A percentile compares a stretch with the other conserved stretches of the same genome.
These are phyloP conservation scores for Chamaetylas fuelleborni DNA, from an alignment of 2,113 vertebrate genomes.

Conservation along the genomic window DNA sequence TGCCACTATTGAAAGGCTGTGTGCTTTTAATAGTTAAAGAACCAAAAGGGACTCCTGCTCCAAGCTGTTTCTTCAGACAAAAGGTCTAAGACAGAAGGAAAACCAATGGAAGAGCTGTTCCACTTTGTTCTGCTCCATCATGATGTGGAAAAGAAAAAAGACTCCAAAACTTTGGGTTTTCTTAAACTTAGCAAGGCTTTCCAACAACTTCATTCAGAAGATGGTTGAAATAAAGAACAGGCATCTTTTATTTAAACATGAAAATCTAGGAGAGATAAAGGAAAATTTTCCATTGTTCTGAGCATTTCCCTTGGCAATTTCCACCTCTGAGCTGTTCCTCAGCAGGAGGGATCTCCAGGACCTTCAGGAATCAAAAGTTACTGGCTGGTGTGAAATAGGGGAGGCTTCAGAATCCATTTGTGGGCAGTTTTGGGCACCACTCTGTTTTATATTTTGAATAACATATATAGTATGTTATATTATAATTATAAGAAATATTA, in stretches of 20 bases:
- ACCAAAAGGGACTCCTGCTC: neutral
- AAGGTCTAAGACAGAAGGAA: neutral
- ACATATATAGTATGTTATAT: no score
- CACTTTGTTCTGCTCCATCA: neutral
- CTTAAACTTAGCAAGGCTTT: neutral
- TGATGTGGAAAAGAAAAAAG: neutral
- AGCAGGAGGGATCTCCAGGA: neutral
- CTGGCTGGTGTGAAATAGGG: neutral
- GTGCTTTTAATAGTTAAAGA: neutral
- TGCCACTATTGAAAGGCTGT: neutral
- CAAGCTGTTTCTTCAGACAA: neutral
- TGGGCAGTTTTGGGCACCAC: no score
- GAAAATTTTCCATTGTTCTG: neutral
- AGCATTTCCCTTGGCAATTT: neutral
- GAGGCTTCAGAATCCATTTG: neutral
- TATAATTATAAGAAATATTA: no score
- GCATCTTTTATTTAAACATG: neutral
- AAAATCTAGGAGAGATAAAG: neutral
- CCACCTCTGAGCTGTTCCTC: neutral
- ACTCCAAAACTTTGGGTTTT: neutral
- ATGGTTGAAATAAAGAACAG: neutral
- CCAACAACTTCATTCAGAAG: neutral
- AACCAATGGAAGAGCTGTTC: neutral
- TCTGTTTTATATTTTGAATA: no score
- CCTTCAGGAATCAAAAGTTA: neutral